Conservation (phyloP, 2,113 vertebrate genomes). For the Scalopus aquaticus region DNA sequence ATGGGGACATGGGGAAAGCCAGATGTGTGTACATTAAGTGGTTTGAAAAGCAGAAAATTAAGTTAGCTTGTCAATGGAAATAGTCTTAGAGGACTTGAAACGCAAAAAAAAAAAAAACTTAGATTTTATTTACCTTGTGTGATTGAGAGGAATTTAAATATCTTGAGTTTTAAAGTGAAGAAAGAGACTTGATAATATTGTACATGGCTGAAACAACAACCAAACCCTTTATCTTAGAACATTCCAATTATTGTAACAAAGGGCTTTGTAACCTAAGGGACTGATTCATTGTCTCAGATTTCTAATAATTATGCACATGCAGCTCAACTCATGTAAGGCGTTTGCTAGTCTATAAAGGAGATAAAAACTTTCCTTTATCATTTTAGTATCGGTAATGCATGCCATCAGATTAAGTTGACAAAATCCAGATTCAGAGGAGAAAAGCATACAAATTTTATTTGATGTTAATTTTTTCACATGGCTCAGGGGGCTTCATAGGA, state of each 20-base stretch:
- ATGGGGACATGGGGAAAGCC: conserved; percentile 42
- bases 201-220: background rate
- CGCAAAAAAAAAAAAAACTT: background rate
- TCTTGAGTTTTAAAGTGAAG: background rate
- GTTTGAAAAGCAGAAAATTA: conserved; percentile 64
- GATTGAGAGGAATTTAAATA: background rate
- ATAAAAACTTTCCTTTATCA: background rate
- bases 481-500: background rate
- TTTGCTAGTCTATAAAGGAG: background rate
- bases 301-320: background rate
- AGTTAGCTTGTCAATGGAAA: conserved; percentile 61
- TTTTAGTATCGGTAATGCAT: background rate
- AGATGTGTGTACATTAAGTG: conserved; percentile 28
- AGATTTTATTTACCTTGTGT: background rate
- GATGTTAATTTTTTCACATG: background rate
- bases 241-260: conserved; percentile 1
- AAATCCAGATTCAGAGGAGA: background rate
- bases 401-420: background rate
- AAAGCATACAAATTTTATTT: background rate
- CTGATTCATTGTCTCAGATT: background rate
- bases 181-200: background rate
- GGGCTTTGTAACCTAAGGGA: background rate
- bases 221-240: background rate
- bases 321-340: background rate
- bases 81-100: background rate